These are phyloP conservation scores for Cynodonichthys magdalenae DNA, from an alignment of 2,797 vertebrate species.

Conservation along the genomic window DNA sequence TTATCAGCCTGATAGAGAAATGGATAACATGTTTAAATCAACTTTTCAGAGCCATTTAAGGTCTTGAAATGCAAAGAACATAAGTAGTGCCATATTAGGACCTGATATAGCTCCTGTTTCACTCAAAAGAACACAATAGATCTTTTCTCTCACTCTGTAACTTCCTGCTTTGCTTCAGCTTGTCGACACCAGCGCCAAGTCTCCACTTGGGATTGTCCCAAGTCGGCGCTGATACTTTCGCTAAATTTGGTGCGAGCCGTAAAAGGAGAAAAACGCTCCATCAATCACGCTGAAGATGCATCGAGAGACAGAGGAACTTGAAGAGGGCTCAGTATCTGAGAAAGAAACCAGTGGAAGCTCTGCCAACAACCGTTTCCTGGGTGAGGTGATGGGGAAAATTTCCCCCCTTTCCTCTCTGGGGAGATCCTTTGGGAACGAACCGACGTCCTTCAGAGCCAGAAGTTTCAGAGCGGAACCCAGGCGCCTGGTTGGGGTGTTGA, in stretches of 20 bases:
- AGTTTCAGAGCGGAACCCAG: constrained; percentile 60
- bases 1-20: not conserved
- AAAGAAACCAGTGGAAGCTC: constrained; percentile 67
- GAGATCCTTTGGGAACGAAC: constrained; percentile 68
- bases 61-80: constrained; percentile 32
- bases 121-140: constrained; percentile 41
- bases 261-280: constrained; percentile 72
- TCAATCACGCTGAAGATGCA: constrained; percentile 69
- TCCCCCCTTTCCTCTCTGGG: constrained; percentile 54
- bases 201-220: constrained; percentile 62
- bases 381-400: constrained; percentile 75
- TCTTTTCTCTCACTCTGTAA: constrained; percentile 51
- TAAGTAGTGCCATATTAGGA: constrained; percentile 37
- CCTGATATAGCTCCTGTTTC: constrained; percentile 37
- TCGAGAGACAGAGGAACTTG: constrained; percentile 6
- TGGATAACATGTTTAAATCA: constrained; percentile 14
- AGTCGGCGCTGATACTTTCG: constrained; percentile 68
- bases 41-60: constrained; percentile 22
- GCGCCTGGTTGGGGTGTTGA: constrained; percentile 51
- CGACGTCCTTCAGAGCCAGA: constrained; percentile 55
- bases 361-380: constrained; percentile 69
- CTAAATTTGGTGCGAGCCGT: constrained; percentile 72
- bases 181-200: constrained; percentile 60
- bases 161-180: constrained; percentile 58
- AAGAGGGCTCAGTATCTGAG: constrained; percentile 52